These are phyloP conservation scores for Ammodytes dubius DNA, from an alignment of 2,113 vertebrate species.

Conservation along the genomic window DNA sequence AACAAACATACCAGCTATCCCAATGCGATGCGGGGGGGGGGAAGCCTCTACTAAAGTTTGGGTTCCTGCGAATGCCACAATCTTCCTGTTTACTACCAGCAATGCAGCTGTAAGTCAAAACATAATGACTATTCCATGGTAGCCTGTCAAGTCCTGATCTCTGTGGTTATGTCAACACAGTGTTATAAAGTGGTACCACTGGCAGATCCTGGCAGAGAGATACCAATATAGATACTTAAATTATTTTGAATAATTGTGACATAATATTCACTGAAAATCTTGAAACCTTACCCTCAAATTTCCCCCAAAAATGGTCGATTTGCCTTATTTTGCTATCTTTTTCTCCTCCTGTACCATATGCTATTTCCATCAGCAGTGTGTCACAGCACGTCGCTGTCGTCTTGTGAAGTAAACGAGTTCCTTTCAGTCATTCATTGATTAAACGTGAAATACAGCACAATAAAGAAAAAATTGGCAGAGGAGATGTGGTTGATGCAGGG, in stretches of 20 bases:
- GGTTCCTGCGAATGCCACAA: neutral
- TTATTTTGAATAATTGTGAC: neutral
- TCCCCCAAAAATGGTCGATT: neutral
- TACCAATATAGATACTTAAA: neutral
- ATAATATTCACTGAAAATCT: neutral
- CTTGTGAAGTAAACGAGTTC: neutral
- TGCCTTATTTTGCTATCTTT: neutral
- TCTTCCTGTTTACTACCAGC: slow-evolving; percentile 13
- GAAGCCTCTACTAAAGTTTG: neutral
- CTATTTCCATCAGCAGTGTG: neutral
- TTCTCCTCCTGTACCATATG: neutral
- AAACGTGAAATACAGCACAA: slow-evolving; percentile 4
- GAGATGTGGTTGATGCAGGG: neutral
- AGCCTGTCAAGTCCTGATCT: neutral
- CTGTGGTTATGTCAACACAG: neutral
- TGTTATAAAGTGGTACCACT: neutral
- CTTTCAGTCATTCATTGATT: neutral
- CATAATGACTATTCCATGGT: neutral
- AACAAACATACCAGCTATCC: slow-evolving; percentile 27
- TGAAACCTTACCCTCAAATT: neutral
- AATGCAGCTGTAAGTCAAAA: neutral
- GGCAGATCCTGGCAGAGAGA: neutral
- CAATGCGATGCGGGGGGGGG: neutral
- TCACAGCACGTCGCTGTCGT: neutral
- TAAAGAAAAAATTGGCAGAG: neutral